A percentile compares a stretch with the other conserved stretches of the same genome.
Conservation (phyloP, 2,113 vertebrate genomes). For the Girardinichthys multiradiatus region DNA sequence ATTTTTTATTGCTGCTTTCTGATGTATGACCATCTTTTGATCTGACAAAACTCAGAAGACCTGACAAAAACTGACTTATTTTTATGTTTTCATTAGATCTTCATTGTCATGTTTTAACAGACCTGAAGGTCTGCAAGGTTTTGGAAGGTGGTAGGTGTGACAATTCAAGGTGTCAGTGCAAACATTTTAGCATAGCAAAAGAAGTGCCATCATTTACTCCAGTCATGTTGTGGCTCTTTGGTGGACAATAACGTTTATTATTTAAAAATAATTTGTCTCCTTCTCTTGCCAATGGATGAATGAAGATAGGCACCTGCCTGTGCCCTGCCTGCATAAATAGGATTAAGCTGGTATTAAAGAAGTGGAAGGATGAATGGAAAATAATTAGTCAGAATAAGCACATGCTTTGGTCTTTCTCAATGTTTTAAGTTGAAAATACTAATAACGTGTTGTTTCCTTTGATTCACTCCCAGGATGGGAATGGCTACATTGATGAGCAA, state of each 20-base stretch:
- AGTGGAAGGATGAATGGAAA: background rate
- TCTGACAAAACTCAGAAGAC: background rate
- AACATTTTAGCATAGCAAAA: background rate
- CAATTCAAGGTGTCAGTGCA: background rate
- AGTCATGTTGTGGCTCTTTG: background rate
- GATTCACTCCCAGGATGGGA: constrained; percentile 85
- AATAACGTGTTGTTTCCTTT: constrained; percentile 14
- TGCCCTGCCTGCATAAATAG: background rate
- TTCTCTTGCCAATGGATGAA: background rate
- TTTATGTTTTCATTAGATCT: background rate
- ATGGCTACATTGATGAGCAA: constrained; percentile 95
- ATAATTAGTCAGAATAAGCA: background rate
- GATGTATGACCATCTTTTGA: background rate
- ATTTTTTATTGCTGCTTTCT: background rate
- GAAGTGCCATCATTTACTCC: background rate
- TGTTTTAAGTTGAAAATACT: background rate
- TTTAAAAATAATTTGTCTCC: background rate
- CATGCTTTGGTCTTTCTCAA: background rate
- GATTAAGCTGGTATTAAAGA: background rate
- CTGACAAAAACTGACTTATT: background rate
- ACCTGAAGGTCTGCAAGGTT: background rate
- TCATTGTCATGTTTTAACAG: background rate
- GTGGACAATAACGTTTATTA: background rate
- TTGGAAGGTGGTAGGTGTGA: background rate
- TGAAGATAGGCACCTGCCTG: background rate